Percentiles rank a stretch among this genome's conserved stretches.
Evolutionary conservation across 1,140 invertebrate species (phyloP).

Genomic region (Dreissena rostriformis): DNA sequence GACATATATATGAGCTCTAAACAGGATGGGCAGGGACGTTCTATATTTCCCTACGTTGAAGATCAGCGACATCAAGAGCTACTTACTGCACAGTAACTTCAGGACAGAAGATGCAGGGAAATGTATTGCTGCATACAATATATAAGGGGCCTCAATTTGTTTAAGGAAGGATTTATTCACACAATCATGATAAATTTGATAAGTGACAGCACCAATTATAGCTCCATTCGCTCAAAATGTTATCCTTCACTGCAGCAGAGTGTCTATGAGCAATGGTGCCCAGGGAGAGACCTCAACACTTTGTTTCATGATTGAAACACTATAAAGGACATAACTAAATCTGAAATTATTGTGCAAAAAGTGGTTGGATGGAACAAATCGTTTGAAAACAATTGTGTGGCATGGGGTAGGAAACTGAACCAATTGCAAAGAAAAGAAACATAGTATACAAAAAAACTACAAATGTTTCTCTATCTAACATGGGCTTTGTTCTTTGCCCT

Average conservation of each 20-base stretch:
- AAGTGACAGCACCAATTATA: conserved; percentile 4
- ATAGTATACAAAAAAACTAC: conserved; percentile 8
- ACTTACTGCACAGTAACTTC: conserved; percentile 40
- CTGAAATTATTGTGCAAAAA: conserved; percentile 4
- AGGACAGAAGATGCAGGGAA: neutral
- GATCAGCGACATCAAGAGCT: conserved; percentile 43
- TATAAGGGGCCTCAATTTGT: conserved; percentile 53
- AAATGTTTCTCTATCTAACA: neutral
- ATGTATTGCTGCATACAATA: conserved; percentile 56
- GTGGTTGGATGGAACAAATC: neutral
- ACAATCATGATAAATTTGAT: conserved; percentile 50
- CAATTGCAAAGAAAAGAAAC: conserved; percentile 9
- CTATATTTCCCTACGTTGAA: too few species aligned
- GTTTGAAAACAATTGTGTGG: neutral
- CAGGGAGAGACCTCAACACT: conserved; percentile 20
- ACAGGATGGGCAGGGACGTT: too few species aligned
- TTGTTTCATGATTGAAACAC: conserved; percentile 22
- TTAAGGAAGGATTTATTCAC: conserved; percentile 54
- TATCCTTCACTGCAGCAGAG: conserved; percentile 47
- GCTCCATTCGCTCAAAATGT: conserved; percentile 57
- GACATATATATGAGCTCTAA: too few species aligned
- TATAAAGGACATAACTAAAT: neutral
- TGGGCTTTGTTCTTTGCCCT: neutral
- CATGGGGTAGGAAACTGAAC: conserved; percentile 17
- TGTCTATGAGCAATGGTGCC: conserved; percentile 40